Evolutionary conservation across 2,113 vertebrate genomes (phyloP), one percentile per base, ranked within the genome.

Genomic region (Tricholaema leucomelas): DNA sequence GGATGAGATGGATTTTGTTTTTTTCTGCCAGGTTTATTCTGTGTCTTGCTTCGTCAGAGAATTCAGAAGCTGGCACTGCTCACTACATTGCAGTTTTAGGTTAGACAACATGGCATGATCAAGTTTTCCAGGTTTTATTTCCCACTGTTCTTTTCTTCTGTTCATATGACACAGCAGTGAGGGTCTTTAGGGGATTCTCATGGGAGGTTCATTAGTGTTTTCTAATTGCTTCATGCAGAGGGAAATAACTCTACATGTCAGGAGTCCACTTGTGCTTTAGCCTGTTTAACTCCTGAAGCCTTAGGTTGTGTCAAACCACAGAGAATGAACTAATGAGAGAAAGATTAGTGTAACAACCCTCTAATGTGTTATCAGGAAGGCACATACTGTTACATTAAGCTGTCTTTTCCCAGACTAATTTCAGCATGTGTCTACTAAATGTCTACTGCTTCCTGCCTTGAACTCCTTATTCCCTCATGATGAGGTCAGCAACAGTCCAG

Each of bases 281-380:
- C 74, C 71, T 31, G 44, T 69, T 92, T 81, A 81, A 84, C 66
- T 90, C 23, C 0, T 12, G 40, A 50, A 36, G 35, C 60, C 87
- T 87, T 30, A 87, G 69, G 61, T 54, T 86, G 13, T 84, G 78
- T 92, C 84, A 92, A 88, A 86, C 54, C 70, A 76, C 44, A 86
- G 70, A 72, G 87, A 88, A 50, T 5, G 70, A 88, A 40, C 18
- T 81, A 90, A 94, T 81, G 84, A 94, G 61, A 87, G 78, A 61
- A 79, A 93, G 66, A 86, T 92, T 78, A 87, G 50, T 65, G 24
- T 87, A 84, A 92, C 58, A 65, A 28, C 48, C 10, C 77, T 84
- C 44, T 28, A 60, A 81, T 10, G 74, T 61, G 38, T 54, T 75
- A 58, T 30, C 70, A 79, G 60, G 50, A 88, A 64, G 59, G 40